phyloP scores from a whole-genome alignment of 2,888 invertebrate species.

The Drosophila setosimentum region DNA sequence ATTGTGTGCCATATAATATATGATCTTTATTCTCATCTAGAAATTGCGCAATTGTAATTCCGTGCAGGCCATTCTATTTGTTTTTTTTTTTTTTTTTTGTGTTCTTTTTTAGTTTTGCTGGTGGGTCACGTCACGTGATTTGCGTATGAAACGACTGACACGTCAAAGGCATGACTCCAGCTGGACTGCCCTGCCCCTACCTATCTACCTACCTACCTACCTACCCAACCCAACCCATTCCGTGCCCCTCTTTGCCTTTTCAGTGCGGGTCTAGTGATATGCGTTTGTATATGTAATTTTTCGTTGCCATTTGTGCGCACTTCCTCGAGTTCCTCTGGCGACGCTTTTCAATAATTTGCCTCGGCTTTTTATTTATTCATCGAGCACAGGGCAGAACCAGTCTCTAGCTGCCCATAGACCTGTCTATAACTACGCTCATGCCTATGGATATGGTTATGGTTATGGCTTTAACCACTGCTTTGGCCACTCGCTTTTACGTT shows the following conservation, averaged over 20 bases:
- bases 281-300: constrained; percentile 55
- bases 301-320: constrained; percentile 61
- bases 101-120: constrained; percentile 20
- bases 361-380: constrained; percentile 65
- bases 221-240: neutral
- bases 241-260: neutral
- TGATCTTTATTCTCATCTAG: constrained; percentile 55
- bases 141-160: constrained; percentile 68
- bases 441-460: constrained; percentile 21
- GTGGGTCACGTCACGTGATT: constrained; percentile 64
- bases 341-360: constrained; percentile 56
- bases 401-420: constrained; percentile 41
- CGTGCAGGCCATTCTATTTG: constrained; percentile 48
- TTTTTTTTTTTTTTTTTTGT: constrained; percentile 9
- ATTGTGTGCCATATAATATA: constrained; percentile 13
- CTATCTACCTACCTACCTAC: too few species aligned
- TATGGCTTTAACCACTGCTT: neutral
- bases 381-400: constrained; percentile 41
- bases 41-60: constrained; percentile 70
- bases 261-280: constrained; percentile 7
- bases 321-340: constrained; percentile 59
- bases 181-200: neutral
- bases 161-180: constrained; percentile 27
- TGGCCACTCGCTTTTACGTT: constrained; percentile 4
- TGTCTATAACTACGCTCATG: constrained; percentile 26